A percentile compares a stretch with the other conserved stretches of the same genome.
phyloP scores from a whole-genome alignment of 2,888 invertebrate species.

The Limnephilus rhombicus region DNA sequence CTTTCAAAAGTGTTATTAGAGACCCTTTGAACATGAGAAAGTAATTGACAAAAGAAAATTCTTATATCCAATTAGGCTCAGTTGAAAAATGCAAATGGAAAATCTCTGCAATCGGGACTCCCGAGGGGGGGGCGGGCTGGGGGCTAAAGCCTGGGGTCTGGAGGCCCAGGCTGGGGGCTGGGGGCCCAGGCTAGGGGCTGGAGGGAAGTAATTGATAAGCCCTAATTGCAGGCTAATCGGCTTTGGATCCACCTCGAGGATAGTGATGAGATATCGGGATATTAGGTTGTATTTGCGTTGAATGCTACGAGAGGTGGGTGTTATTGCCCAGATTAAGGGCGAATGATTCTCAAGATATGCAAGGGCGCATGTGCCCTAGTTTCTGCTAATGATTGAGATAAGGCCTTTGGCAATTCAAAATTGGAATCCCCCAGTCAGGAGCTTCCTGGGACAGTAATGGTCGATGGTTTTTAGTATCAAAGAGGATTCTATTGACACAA shows the following conservation, averaged over 20 bases:
- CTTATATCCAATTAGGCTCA: conserved; percentile 24
- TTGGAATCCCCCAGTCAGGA: neutral
- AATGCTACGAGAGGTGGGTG: neutral
- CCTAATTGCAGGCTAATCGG: conserved; percentile 42
- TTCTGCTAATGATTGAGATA: conserved; percentile 31
- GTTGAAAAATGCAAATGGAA: conserved; percentile 37
- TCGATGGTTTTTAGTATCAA: neutral
- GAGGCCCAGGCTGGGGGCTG: neutral
- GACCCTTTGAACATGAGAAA: conserved; percentile 21
- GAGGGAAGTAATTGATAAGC: conserved; percentile 35
- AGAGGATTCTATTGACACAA: neutral
- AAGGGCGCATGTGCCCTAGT: neutral
- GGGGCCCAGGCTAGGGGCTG: neutral
- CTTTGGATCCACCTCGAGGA: conserved; percentile 21
- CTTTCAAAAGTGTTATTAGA: conserved; percentile 20
- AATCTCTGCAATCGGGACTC: neutral
- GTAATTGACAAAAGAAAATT: conserved; percentile 47
- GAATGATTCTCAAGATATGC: neutral
- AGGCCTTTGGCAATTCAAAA: neutral
- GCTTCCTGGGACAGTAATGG: neutral
- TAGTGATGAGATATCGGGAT: conserved; percentile 25
- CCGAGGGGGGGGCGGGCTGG: neutral
- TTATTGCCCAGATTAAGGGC: neutral
- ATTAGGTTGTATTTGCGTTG: neutral
- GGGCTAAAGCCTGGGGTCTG: neutral